Evolutionary conservation across 2,113 vertebrate genomes (phyloP), one percentile per base, ranked within the genome.

Genomic region (Chlorodrepanis virens): DNA sequence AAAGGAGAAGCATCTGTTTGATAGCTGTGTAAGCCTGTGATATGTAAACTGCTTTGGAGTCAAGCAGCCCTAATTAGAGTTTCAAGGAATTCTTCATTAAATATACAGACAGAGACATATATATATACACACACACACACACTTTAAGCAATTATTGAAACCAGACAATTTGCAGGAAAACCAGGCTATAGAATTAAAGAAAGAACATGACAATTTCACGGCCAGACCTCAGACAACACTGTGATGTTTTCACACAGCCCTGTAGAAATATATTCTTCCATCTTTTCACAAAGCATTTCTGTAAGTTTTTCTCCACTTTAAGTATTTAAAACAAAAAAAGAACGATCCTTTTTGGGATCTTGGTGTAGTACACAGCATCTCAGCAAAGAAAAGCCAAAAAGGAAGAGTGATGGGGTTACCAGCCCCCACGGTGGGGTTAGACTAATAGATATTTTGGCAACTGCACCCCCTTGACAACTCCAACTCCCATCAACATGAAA

Each of bases 1-100:
- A 94, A 96, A 91, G 60, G 63, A 96, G 92, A 72, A 91, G 88
- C 91, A 97, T 94, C 83, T 97, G 96, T 95, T 97, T 89, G 54
- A 80, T 92, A 86, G 91, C 93, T 95, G 70, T 81, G 69, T 64
- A 84, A 60, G 90, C 81, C 80, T 95, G 80, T 87, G 84, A 88
- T 94, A 90, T 61, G 75, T 96, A 94, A 87, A 87, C 96, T 50
- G 60, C 93, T 85, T 97, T 90, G 39, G 83, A 92, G 94, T 96
- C 68, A 92, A 96, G 68, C 64, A 93, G 75, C 47, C 63, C 91
- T 91, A 94, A 81, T 89, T 87, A 95, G 91, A 95, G 52, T 87
- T 90, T 79, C 54, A 81, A 83, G 86, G 69, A 42, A 89, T 68
- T 83, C 80, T 94, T 97, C 92, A 93, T 95, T 94, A 96, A 95